These are phyloP conservation scores for Polydrusus tereticollis DNA, from an alignment of 2,888 invertebrate genomes.

Conservation along the genomic window DNA sequence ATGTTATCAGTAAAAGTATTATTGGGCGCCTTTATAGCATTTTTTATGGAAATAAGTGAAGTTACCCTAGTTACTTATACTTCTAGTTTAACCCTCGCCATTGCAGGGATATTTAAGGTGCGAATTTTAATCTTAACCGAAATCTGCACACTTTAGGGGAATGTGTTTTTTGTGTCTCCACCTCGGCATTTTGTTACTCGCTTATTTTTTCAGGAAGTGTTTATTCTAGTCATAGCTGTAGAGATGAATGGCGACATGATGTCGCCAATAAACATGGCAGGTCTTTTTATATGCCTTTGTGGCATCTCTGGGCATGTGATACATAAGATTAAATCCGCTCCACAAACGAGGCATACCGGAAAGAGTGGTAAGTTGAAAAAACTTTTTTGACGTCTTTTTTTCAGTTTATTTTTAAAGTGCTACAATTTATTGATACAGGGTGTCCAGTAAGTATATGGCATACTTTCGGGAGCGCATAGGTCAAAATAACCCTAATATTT, in stretches of 20 bases:
- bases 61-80: conserved; percentile 93
- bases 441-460: too few species aligned
- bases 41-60: conserved; percentile 95
- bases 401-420: too few species aligned
- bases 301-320: conserved; percentile 90
- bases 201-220: conserved; percentile 83
- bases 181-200: too few species aligned
- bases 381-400: too few species aligned
- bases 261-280: conserved; percentile 84
- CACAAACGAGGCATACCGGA: conserved; percentile 34
- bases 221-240: conserved; percentile 90
- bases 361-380: neutral
- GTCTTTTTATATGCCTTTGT: conserved; percentile 86
- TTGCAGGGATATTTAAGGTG: conserved; percentile 97
- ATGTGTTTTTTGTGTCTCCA: too few species aligned
- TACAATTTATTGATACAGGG: too few species aligned
- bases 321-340: conserved; percentile 71
- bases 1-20: conserved; percentile 71
- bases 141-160: too few species aligned
- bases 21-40: conserved; percentile 88
- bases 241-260: conserved; percentile 89
- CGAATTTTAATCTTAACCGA: conserved; percentile 50
- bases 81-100: conserved; percentile 95
- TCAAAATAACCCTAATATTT: too few species aligned
- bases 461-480: too few species aligned